Conservation (phyloP, 1,140 invertebrate genomes). For the Maconellicoccus hirsutus region DNA sequence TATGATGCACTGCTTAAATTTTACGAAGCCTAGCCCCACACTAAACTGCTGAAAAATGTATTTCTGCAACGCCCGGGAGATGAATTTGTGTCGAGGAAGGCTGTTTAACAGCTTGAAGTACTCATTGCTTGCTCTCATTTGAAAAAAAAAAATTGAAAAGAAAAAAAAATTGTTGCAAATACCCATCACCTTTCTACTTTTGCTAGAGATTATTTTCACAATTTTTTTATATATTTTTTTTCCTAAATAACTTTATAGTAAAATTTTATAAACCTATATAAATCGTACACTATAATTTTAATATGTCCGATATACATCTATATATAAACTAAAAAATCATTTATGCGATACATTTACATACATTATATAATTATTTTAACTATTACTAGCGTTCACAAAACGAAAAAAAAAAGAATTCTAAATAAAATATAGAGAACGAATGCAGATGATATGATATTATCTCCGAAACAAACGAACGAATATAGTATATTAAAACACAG, state of each 20-base stretch:
- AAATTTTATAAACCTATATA: slow-evolving; percentile 11
- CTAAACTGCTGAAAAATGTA: slow-evolving; percentile 4
- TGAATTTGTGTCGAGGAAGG: slow-evolving; percentile 14
- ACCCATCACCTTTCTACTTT: slow-evolving; percentile 22
- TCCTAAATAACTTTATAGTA: not conserved
- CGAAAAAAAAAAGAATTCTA: too few relatives aligned
- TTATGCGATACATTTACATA: slow-evolving; percentile 9
- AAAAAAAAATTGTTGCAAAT: not conserved
- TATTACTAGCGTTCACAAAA: too few relatives aligned
- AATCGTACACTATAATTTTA: slow-evolving; percentile 15
- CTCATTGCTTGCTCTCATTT: slow-evolving; percentile 1
- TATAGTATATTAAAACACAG: not conserved
- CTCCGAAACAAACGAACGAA: not conserved
- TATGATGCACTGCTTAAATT: slow-evolving; percentile 3
- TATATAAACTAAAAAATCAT: slow-evolving; percentile 6
- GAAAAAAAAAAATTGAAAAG: not conserved
- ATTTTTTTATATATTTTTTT: slow-evolving; percentile 13
- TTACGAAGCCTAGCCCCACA: slow-evolving; percentile 12
- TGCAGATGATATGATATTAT: slow-evolving; percentile 9
- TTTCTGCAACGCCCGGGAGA: not conserved
- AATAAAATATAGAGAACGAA: not conserved
- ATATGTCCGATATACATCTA: slow-evolving; percentile 16
- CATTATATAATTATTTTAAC: not conserved
- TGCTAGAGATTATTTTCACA: slow-evolving; percentile 11
- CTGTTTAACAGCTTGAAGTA: not conserved